Base-by-base conservation (phyloP, 2,797 vertebrate species). In the Megalops cyprinoides region DNA sequence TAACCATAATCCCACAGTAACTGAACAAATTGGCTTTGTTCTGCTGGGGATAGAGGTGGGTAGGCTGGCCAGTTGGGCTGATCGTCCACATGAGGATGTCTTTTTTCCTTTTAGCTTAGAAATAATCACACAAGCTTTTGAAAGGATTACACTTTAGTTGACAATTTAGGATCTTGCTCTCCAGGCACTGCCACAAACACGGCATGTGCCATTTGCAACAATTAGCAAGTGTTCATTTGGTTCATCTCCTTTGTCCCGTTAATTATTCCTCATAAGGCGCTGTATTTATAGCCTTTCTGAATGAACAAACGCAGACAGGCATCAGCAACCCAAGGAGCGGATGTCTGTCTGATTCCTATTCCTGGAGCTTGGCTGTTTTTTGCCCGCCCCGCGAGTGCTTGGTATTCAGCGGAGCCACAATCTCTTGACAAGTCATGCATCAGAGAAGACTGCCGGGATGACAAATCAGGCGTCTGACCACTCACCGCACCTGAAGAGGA, bases 401-500 rank as follows among this genome's bases (percentile, higher is more conserved):
- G 48, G 46, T 56, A 81, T 81, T 81, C 74, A 77, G 74, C 23
- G n/a, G 73, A 14, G 23, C 80, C 48, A 20, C 65, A 9, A 44
- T 5, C 71, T 49, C 46, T 74, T 77, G 74, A 74, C 55, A 39
- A 53, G 62, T 58, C 34, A 44, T 46, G 51, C 76, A 42, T 77
- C 39, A 44, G 12, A 60, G 28, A 15, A 60, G 55, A n/a, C 55
- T 37, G 55, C 55, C 9, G 49, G 49, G 62, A 77, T 55, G 65
- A 81, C 39, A 53, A 81, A 77, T 74, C 10, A 15, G 8, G 18
- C 56, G 12, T 69, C 62, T 60, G 53, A 49, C 51, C 44, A 34
- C 62, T 49, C 25, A 23, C 23, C 62, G 39, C 49, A 56, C 74
- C 58, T 77, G 49, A 44, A n/a, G 56, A 37, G 23, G 44, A 74